Conservation (phyloP, 2,113 vertebrate species). For the Casuarius casuarius region DNA sequence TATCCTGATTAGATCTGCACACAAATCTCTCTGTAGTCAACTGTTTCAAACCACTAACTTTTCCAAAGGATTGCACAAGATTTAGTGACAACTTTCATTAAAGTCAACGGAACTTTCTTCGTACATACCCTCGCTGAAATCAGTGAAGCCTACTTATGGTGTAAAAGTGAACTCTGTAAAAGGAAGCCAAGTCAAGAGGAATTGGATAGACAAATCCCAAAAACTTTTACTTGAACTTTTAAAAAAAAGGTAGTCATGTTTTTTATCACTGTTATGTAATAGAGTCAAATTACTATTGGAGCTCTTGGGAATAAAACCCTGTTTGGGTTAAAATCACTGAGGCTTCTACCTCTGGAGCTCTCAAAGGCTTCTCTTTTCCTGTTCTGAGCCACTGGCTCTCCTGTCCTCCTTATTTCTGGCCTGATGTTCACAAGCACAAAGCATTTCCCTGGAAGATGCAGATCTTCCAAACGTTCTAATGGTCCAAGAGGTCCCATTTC, state of each 20-base stretch:
- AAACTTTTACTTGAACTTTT: neutral
- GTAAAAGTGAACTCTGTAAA: neutral
- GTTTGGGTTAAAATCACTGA: neutral
- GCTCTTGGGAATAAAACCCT: neutral
- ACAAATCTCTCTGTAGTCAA: neutral
- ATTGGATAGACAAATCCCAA: neutral
- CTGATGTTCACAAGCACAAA: neutral
- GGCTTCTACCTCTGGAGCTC: neutral
- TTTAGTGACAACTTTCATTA: neutral
- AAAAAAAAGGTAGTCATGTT: neutral
- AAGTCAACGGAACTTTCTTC: neutral
- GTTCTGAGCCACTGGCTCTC: neutral
- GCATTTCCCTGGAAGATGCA: neutral
- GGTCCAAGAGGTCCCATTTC: neutral
- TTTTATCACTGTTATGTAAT: neutral
- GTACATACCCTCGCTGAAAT: neutral
- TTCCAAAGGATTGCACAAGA: neutral
- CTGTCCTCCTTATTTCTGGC: neutral
- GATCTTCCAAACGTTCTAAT: neutral
- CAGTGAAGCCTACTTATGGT: accelerated
- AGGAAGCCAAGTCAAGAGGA: neutral
- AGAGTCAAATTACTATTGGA: neutral
- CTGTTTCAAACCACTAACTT: neutral
- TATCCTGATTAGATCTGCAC: neutral
- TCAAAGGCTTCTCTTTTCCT: neutral